Evolutionary conservation across 2,888 invertebrate genomes (phyloP).

Genomic region (Campoplex capitator): DNA sequence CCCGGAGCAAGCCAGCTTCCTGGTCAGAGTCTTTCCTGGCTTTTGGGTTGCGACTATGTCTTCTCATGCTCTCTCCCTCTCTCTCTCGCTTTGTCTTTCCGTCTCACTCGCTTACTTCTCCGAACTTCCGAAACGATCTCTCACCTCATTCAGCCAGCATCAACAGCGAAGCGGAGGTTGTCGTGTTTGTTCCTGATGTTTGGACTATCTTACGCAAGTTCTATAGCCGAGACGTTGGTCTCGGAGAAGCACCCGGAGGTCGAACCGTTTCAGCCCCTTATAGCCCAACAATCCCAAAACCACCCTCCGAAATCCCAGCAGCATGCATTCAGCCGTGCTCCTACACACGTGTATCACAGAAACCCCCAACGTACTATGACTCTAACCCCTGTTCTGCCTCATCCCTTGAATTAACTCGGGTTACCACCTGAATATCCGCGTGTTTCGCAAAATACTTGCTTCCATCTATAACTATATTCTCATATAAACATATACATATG

Average conservation of each 20-base stretch:
- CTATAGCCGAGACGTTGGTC: conserved; percentile 65
- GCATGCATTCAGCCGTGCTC: neutral
- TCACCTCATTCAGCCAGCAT: conserved; percentile 66
- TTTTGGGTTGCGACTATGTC: conserved; percentile 5
- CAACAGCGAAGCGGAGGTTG: conserved; percentile 53
- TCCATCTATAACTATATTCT: conserved; percentile 15
- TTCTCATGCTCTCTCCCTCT: conserved; percentile 7
- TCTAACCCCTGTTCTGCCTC: conserved; percentile 28
- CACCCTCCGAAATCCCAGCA: conserved; percentile 44
- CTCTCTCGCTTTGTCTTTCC: neutral
- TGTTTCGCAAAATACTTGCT: conserved; percentile 23
- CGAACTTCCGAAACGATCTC: conserved; percentile 61
- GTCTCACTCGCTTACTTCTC: conserved; percentile 31
- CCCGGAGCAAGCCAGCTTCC: conserved; percentile 79
- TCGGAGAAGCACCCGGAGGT: conserved; percentile 43
- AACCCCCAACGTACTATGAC: conserved; percentile 26
- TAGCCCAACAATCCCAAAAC: conserved; percentile 40
- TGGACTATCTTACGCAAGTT: conserved; percentile 79
- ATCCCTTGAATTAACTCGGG: conserved; percentile 64
- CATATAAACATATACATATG: conserved; percentile 23
- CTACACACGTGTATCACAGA: conserved; percentile 34
- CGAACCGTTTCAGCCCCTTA: conserved; percentile 37
- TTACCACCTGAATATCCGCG: conserved; percentile 44
- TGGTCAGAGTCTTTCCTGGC: conserved; percentile 65
- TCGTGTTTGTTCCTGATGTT: conserved; percentile 79